Conservation (phyloP, 2,888 invertebrate genomes). For the Eurytoma californica region DNA sequence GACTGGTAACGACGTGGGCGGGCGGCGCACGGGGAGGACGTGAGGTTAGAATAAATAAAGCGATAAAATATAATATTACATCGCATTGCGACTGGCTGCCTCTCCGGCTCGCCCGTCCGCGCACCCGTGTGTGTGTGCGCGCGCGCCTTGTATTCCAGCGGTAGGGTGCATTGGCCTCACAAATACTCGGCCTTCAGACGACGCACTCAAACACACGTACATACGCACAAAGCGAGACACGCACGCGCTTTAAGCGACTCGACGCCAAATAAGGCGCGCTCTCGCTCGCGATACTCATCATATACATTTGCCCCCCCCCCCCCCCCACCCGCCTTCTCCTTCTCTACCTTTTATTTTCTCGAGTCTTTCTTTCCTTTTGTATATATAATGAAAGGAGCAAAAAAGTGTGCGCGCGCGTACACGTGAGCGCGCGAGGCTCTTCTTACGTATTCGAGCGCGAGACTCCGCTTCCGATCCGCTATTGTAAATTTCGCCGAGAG, state of each 20-base stretch:
- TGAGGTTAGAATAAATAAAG: conserved; percentile 74
- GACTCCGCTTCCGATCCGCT: conserved; percentile 38
- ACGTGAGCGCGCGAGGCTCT: not conserved
- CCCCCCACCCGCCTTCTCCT: conserved; percentile 52
- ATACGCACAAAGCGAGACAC: conserved; percentile 9
- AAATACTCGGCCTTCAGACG: conserved; percentile 64
- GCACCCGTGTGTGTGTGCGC: conserved; percentile 18
- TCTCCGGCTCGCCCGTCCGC: conserved; percentile 43
- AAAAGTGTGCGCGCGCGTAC: not conserved
- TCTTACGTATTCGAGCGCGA: conserved; percentile 29
- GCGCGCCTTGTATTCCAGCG: conserved; percentile 61
- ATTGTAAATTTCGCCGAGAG: conserved; percentile 28
- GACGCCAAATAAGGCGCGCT: conserved; percentile 62
- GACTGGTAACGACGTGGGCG: conserved; percentile 64
- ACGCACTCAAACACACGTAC: conserved; percentile 57
- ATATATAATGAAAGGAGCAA: conserved; percentile 8
- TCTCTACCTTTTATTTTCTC: conserved; percentile 49
- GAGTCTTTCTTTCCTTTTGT: conserved; percentile 37
- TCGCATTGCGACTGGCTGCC: conserved; percentile 70
- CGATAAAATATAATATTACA: conserved; percentile 74
- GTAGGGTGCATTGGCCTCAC: conserved; percentile 65
- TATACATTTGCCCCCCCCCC: conserved; percentile 53
- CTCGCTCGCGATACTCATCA: conserved; percentile 58
- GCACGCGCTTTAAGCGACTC: conserved; percentile 49
- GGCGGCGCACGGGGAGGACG: conserved; percentile 63